These are phyloP conservation scores for Drosophila novamexicana DNA, from an alignment of 1,140 invertebrate genomes.

Conservation along the genomic window DNA sequence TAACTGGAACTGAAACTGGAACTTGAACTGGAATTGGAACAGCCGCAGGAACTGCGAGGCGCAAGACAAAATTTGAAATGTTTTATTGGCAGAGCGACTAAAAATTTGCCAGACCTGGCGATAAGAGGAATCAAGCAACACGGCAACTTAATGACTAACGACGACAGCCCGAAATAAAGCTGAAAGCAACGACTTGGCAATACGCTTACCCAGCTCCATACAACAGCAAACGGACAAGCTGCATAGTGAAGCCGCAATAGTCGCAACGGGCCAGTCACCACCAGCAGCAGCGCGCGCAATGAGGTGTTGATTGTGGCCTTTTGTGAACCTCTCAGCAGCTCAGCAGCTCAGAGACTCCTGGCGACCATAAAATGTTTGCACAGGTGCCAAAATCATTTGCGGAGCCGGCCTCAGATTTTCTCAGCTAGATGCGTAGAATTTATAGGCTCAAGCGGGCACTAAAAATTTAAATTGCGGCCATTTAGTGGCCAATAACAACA, in stretches of 20 bases:
- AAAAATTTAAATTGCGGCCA: slow-evolving; percentile 80
- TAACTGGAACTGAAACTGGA: slow-evolving; percentile 15
- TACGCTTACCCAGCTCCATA: slow-evolving; percentile 2
- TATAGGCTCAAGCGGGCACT: slow-evolving; percentile 68
- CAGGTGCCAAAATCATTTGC: slow-evolving; percentile 55
- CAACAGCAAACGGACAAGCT: not conserved
- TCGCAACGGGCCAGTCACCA: not conserved
- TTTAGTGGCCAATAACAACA: slow-evolving; percentile 59
- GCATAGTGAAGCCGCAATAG: not conserved
- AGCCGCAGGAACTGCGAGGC: not conserved
- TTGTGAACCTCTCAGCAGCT: slow-evolving; percentile 48
- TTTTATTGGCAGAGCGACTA: slow-evolving; percentile 44
- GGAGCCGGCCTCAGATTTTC: not conserved
- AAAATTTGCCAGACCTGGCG: slow-evolving; percentile 25
- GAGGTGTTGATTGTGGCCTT: slow-evolving; percentile 55
- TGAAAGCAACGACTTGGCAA: slow-evolving; percentile 2
- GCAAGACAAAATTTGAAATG: slow-evolving; percentile 35
- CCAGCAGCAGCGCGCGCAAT: slow-evolving; percentile 5
- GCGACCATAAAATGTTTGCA: slow-evolving; percentile 57
- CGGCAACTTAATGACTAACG: slow-evolving; percentile 54
- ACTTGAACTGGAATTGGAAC: slow-evolving; percentile 22
- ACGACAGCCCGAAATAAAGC: not conserved
- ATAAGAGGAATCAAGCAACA: slow-evolving; percentile 29
- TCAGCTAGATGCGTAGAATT: slow-evolving; percentile 43
- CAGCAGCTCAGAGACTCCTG: slow-evolving; percentile 1